Evolutionary conservation across 2,888 invertebrate genomes (phyloP).

Genomic region (Heliconius aoede): DNA sequence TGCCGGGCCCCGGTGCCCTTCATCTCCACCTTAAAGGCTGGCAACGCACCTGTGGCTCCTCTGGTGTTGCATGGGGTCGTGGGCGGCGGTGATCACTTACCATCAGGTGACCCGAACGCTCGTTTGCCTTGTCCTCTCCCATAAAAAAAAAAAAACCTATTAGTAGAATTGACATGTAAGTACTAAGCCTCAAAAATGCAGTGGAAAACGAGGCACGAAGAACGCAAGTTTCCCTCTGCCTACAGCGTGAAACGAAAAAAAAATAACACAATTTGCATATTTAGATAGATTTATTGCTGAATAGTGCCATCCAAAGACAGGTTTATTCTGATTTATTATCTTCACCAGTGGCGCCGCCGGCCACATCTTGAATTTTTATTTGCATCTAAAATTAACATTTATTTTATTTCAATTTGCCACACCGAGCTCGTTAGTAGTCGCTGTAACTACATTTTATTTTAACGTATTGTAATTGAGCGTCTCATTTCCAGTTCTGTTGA

Average conservation of each 20-base stretch:
- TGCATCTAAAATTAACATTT: constrained; percentile 57
- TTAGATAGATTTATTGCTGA: constrained; percentile 38
- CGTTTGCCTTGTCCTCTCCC: no score
- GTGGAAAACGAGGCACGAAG: no score
- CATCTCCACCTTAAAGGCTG: no score
- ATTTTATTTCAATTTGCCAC: constrained; percentile 52
- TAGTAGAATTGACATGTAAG: no score
- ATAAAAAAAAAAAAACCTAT: no score
- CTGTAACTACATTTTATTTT: constrained; percentile 27
- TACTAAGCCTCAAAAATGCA: no score
- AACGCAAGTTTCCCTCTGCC: not conserved
- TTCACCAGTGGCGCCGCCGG: constrained; percentile 59
- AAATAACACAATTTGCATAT: constrained; percentile 7
- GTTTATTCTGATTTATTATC: constrained; percentile 49
- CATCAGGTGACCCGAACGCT: no score
- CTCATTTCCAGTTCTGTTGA: constrained; percentile 35
- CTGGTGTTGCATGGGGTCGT: no score
- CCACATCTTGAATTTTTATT: constrained; percentile 55
- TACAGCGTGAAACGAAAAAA: not conserved
- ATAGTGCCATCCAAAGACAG: constrained; percentile 29
- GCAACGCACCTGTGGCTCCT: no score
- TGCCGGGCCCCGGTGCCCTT: no score
- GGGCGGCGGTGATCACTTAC: no score
- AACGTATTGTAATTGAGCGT: constrained; percentile 46
- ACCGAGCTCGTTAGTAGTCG: constrained; percentile 39